phyloP scores from a whole-genome alignment of 1,140 invertebrate species.

The Scaptomyza hsui region DNA sequence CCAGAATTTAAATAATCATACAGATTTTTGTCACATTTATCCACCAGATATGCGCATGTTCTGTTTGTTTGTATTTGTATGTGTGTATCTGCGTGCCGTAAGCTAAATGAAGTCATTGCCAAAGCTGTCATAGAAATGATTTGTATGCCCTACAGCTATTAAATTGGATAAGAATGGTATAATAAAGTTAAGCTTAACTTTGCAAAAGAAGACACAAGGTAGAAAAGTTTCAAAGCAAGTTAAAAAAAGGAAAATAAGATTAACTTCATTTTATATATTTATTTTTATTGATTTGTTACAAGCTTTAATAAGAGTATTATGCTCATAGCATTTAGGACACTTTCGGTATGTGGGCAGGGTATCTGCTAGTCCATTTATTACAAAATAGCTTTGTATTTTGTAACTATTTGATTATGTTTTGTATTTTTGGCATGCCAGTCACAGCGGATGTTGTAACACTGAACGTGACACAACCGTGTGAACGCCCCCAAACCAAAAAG shows the following conservation, averaged over 20 bases:
- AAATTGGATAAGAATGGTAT: neutral
- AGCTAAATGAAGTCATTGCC: conserved; percentile 67
- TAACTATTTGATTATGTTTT: conserved; percentile 43
- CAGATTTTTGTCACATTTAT: conserved; percentile 50
- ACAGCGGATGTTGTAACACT: conserved; percentile 59
- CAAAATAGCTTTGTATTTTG: conserved; percentile 28
- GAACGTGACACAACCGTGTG: conserved; percentile 61
- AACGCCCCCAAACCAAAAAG: neutral
- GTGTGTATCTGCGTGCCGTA: conserved; percentile 2
- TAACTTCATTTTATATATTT: too few species aligned
- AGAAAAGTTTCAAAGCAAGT: too few species aligned
- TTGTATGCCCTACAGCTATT: conserved; percentile 14
- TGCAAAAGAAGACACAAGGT: too few species aligned
- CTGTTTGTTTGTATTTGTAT: conserved; percentile 14
- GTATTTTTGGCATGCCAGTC: conserved; percentile 63
- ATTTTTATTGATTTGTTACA: neutral
- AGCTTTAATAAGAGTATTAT: neutral
- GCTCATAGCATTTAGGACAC: neutral
- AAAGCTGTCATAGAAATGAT: conserved; percentile 37
- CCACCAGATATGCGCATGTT: conserved; percentile 24
- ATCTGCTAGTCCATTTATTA: neutral
- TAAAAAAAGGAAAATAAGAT: too few species aligned
- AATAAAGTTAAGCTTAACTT: too few species aligned
- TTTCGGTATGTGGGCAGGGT: neutral
- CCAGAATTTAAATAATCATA: conserved; percentile 38